Percentiles rank a stretch among this genome's conserved stretches.
These are phyloP conservation scores for Sinodicranocentrus sp. DNA, from an alignment of 2,888 invertebrate genomes.

Conservation along the genomic window DNA sequence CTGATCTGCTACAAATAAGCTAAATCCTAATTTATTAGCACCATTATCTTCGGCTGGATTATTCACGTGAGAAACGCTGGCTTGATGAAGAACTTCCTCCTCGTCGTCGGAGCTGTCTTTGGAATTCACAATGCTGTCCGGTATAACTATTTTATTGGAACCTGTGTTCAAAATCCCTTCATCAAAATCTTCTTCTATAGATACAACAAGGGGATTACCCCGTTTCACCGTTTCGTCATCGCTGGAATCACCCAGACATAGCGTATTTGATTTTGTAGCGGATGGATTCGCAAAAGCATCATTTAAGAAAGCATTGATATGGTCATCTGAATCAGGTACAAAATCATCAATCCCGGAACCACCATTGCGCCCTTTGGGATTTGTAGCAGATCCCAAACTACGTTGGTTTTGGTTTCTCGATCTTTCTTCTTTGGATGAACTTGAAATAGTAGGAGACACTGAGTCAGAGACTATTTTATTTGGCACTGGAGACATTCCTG, in stretches of 20 bases:
- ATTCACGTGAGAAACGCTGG: conserved; percentile 15
- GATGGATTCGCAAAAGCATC: conserved; percentile 59
- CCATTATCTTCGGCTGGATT: conserved; percentile 1
- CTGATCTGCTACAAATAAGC: conserved; percentile 56
- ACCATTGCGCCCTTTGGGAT: conserved; percentile 22
- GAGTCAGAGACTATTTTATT: conserved; percentile 53
- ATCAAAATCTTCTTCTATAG: conserved; percentile 90
- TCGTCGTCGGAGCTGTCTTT: conserved; percentile 62
- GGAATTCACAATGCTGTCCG: conserved; percentile 25
- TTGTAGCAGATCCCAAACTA: conserved; percentile 33
- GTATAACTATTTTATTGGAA: conserved; percentile 31
- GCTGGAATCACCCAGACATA: conserved; percentile 50
- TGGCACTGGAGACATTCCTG: conserved; percentile 61
- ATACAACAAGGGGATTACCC: conserved; percentile 89
- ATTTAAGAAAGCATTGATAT: conserved; percentile 67
- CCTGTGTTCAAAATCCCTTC: conserved; percentile 79
- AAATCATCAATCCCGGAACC: conserved; percentile 84
- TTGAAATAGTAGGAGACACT: conserved; percentile 15
- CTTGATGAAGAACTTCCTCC: conserved; percentile 48
- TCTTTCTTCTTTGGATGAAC: conserved; percentile 36
- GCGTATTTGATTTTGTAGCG: conserved; percentile 75
- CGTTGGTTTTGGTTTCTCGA: neutral
- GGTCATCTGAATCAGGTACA: conserved; percentile 83
- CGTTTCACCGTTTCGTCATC: conserved; percentile 81
- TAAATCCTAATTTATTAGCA: conserved; percentile 68